Base-by-base conservation (phyloP, 2,888 invertebrate genomes). In the Rugalucina vietnamica region DNA sequence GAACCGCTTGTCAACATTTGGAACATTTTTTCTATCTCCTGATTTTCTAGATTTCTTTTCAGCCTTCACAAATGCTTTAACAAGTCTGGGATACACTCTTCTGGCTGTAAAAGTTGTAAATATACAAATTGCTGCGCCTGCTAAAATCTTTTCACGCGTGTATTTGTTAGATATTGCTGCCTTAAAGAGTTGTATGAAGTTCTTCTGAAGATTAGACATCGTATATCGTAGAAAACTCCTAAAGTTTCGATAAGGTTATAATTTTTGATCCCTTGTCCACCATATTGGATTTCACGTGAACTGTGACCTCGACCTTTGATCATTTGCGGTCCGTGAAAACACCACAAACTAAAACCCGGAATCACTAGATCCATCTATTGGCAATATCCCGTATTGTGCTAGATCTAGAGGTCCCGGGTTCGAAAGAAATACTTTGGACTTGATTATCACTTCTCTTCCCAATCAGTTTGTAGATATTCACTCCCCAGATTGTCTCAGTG, bases 1-100 rank as follows among this genome's bases (percentile, higher is more conserved):
- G 91, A 96, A 96, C n/a, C 94, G 92, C 85, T 92, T 93, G 90
- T 96, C 95, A 21, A 96, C 94, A n/a, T 93, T 92, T 21, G 94
- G 93, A 24, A 85, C 85, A 21, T 83, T 39, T 79, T 89, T 90
- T 27, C 82, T 87, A 29, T 79, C 74, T 32, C 39, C 39, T 18
- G 24, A 3, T 18, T n/a, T 72, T 18, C 72, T 72, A 8, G 73
- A 70, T 18, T 79, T 69, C 69, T 72, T 54, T 14, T 84, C 77
- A 39, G 70, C 76, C 72, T 73, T 81, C 8, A 76, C 78, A 57
- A 84, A 76, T 54, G 83, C 80, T 74, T 86, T 87, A 75, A 86
- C 49, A 50, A 90, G 36, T 50, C 89, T 84, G 49, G 92, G 92
- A 77, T 89, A 93, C 57, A 89, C 88, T 82, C 90, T 91, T 65